These are phyloP conservation scores for Mesopsocus fuscifrons DNA, from an alignment of 2,888 invertebrate genomes.

Conservation along the genomic window DNA sequence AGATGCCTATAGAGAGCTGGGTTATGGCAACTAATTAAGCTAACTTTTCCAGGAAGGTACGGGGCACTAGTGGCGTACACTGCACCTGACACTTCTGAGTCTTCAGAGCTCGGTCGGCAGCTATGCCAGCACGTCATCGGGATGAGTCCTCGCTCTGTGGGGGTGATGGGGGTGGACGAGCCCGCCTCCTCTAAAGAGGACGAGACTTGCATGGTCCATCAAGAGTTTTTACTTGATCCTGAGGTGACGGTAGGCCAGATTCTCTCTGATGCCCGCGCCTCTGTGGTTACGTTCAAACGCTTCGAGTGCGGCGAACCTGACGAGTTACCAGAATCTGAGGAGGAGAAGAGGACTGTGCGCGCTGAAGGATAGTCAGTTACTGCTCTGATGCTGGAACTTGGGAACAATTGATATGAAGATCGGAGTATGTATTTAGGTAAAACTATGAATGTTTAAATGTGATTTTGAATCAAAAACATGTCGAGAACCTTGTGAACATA, in stretches of 20 bases:
- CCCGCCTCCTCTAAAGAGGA: constrained; percentile 46
- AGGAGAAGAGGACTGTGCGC: background rate
- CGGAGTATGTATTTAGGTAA: too few species aligned
- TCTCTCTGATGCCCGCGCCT: constrained; percentile 32
- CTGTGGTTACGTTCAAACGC: constrained; percentile 60
- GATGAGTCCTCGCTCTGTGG: constrained; percentile 61
- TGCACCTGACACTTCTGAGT: constrained; percentile 22
- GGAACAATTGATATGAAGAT: too few species aligned
- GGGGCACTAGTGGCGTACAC: constrained; percentile 60
- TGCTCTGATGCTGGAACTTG: too few species aligned
- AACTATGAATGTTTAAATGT: too few species aligned
- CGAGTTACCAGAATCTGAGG: background rate
- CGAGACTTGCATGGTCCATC: constrained; percentile 62
- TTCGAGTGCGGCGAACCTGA: constrained; percentile 66
- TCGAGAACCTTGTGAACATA: too few species aligned
- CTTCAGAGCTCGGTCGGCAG: constrained; percentile 39
- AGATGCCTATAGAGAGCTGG: too few species aligned
- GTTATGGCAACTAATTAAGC: too few species aligned
- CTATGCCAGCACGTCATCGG: constrained; percentile 89
- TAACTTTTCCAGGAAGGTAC: constrained; percentile 55
- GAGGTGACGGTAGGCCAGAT: constrained; percentile 51
- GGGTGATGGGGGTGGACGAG: constrained; percentile 36
- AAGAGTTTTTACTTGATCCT: constrained; percentile 72
- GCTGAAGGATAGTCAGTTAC: background rate
- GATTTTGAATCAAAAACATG: too few species aligned